phyloP scores from a whole-genome alignment of 2,113 vertebrate species.

The Paratilapia polleni region DNA sequence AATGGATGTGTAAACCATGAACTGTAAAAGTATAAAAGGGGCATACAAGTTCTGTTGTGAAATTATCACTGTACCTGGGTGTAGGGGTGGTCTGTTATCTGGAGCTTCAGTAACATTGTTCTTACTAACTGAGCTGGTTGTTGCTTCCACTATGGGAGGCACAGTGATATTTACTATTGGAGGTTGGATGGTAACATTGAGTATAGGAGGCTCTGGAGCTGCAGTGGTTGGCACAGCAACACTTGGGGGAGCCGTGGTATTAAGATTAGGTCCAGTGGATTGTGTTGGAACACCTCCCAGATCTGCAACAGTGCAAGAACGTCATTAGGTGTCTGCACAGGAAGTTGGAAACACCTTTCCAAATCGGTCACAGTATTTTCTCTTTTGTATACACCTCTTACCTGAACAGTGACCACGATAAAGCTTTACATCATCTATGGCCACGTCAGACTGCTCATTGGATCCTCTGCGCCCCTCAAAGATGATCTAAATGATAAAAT shows the following conservation, averaged over 20 bases:
- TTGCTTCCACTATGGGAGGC: not conserved
- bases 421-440: conserved; percentile 82
- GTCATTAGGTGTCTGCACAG: not conserved
- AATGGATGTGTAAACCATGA: not conserved
- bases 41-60: not conserved
- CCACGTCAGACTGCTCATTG: conserved; percentile 76
- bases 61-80: conserved; percentile 15
- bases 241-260: not conserved
- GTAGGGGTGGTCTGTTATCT: not conserved
- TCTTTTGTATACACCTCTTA: conserved; percentile 29
- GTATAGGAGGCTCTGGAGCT: not conserved
- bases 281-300: not conserved
- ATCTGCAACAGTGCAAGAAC: not conserved
- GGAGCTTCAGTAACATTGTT: not conserved
- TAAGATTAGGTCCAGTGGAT: not conserved
- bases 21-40: not conserved
- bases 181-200: not conserved
- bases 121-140: not conserved
- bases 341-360: rapidly evolving
- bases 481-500: conserved; percentile 69
- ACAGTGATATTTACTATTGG: not conserved
- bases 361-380: not conserved
- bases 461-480: conserved; percentile 82
- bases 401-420: conserved; percentile 75
- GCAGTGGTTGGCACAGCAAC: not conserved